A percentile compares a stretch with the other conserved stretches of the same genome.
Conservation (phyloP, 2,797 vertebrate genomes). For the Gymnoscopelus braueri region DNA sequence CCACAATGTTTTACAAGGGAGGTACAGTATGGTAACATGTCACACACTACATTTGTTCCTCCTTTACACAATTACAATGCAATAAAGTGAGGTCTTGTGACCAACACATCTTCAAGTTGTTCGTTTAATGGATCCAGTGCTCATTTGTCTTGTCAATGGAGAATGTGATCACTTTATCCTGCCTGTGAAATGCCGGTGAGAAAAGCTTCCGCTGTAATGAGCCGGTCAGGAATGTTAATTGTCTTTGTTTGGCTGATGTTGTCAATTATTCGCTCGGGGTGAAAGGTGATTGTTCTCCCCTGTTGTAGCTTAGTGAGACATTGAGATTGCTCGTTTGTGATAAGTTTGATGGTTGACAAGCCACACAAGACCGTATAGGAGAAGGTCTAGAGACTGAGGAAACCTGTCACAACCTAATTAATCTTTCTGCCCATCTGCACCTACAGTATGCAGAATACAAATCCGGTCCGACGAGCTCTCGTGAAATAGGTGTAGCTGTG, state of each 20-base stretch:
- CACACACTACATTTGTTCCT: neutral
- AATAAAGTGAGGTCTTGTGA: constrained; percentile 42
- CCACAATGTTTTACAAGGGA: constrained; percentile 5
- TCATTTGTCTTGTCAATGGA: constrained; percentile 55
- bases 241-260: constrained; percentile 40
- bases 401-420: constrained; percentile 59
- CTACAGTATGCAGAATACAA: constrained; percentile 52
- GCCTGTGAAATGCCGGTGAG: constrained; percentile 9
- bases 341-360: constrained; percentile 21
- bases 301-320: constrained; percentile 25
- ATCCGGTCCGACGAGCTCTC: constrained; percentile 81
- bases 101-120: constrained; percentile 56
- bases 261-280: constrained; percentile 66
- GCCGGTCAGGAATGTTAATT: constrained; percentile 63
- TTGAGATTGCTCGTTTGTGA: constrained; percentile 39
- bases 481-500: constrained; percentile 60
- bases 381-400: constrained; percentile 37
- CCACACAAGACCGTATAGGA: constrained; percentile 31
- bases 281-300: constrained; percentile 34
- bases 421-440: constrained; percentile 34
- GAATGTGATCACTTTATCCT: constrained; percentile 28
- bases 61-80: constrained; percentile 38
- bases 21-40: neutral
- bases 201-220: constrained; percentile 50
- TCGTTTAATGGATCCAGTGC: constrained; percentile 55